Evolutionary conservation across 2,113 vertebrate genomes (phyloP).

Genomic region (Dromas ardeola): DNA sequence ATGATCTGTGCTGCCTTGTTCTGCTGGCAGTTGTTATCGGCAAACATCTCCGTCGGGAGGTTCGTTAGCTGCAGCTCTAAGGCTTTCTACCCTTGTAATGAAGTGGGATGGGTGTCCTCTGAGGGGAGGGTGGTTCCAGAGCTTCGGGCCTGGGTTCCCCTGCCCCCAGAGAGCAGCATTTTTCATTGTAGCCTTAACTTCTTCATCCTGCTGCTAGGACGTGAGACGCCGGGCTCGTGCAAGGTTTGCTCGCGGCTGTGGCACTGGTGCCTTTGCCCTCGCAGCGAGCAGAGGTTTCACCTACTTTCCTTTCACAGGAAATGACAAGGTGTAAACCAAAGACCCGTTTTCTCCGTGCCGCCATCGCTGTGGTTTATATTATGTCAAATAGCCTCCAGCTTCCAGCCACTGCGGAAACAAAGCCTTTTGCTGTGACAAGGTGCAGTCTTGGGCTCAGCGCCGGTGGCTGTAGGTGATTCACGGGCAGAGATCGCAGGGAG

Average conservation of each 20-base stretch:
- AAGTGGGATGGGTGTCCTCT: background rate
- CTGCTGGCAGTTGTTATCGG: background rate
- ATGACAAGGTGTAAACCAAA: background rate
- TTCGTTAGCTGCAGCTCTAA: background rate
- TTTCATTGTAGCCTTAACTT: background rate
- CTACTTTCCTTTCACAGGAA: background rate
- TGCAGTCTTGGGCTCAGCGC: fast-evolving
- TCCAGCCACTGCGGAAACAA: background rate
- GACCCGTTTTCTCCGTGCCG: background rate
- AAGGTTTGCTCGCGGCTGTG: background rate
- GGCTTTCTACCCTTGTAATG: background rate
- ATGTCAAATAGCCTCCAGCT: background rate
- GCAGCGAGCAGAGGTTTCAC: background rate
- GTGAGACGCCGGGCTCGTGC: background rate
- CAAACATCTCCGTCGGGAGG: background rate
- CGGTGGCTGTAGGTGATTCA: background rate
- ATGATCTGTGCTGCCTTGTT: background rate
- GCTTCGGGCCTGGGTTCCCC: background rate
- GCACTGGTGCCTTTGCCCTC: background rate
- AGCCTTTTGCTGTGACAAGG: background rate
- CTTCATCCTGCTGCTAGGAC: background rate
- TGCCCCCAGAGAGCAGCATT: fast-evolving
- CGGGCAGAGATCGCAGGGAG: background rate
- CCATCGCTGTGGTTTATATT: background rate
- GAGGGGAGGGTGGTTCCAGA: background rate